Conservation (phyloP, 1,140 invertebrate genomes). For the Brachionus calyciflorus region DNA sequence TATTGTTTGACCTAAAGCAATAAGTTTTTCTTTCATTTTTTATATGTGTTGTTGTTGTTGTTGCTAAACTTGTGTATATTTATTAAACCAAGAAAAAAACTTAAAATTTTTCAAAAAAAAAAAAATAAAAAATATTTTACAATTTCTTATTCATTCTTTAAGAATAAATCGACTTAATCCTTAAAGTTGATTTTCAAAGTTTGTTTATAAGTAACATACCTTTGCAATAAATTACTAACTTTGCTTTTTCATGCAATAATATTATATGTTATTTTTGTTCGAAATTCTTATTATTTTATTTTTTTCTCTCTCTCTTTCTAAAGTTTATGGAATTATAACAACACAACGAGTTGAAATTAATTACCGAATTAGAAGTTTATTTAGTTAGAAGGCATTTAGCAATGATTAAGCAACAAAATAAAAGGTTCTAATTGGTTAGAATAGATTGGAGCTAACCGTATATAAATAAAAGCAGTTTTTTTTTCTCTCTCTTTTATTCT, state of each 20-base stretch:
- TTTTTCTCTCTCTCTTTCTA: too few relatives aligned
- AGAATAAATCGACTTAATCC: too few relatives aligned
- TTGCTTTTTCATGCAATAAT: neutral
- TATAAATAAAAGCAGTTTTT: too few relatives aligned
- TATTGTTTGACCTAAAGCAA: constrained; percentile 27
- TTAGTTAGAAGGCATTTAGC: constrained; percentile 29
- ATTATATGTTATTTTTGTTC: constrained; percentile 21
- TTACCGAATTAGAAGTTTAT: constrained; percentile 35
- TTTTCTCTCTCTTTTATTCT: too few relatives aligned
- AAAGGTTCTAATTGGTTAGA: too few relatives aligned
- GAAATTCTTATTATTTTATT: too few relatives aligned
- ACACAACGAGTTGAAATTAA: constrained; percentile 35
- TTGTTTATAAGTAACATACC: constrained; percentile 33
- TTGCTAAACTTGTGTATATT: constrained; percentile 30
- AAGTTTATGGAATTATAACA: constrained; percentile 38
- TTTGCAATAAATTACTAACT: constrained; percentile 14
- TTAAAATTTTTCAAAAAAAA: neutral
- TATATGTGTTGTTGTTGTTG: too few relatives aligned
- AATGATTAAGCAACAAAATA: constrained; percentile 4
- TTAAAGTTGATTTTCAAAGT: constrained; percentile 11
- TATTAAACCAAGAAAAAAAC: neutral
- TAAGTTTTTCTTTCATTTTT: too few relatives aligned
- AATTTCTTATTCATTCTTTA: neutral
- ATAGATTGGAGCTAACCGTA: too few relatives aligned
- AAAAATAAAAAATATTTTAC: neutral